Evolutionary conservation across 1,140 invertebrate species (phyloP), one percentile per base, ranked within the genome.

Genomic region (Caenorhabditis inopinata): DNA sequence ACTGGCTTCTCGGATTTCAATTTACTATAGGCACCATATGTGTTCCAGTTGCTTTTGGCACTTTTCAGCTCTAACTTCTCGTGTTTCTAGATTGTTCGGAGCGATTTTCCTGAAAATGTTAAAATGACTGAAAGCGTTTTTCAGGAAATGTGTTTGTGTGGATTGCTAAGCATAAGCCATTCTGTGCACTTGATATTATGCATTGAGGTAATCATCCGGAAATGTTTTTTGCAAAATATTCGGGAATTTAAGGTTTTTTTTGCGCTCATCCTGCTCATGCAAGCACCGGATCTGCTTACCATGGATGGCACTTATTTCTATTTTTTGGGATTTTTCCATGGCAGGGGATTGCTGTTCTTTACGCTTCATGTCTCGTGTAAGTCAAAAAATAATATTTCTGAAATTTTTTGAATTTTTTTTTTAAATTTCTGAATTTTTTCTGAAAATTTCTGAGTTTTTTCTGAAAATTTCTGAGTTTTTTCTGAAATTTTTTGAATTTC

Each of bases 141-240:
- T 68, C 68, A 79, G 38, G 78, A 79, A 27, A 79, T 79, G 78
- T 79, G 78, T 32, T 42, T 79, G n/a, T 79, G 78, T 35, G 78
- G 78, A 38, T 38, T 79, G 45, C 62, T 79, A 2, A 62, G 29
- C 7, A 9, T 79, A 6, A 46, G 29, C 14, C 78, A 62, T 49
- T 79, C 78, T 1, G 62, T 79, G 0, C 58, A 79, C n/a, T 53
- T 79, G 21, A 74, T 79, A 14, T 74, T 29, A 45, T 79, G 78
- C 32, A 58, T 79, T 23, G 78, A 79, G 78, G 78, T 79, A 38
- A 27, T 1, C 14, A 12, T 46, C 23, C 16, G 6, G 25, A 23
- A 73, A 2, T 29, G 18, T 62, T 16, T 14, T 58, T 32, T 58
- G 6, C 38, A 42, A 18, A 35, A 25, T 35, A 16, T 32, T 7